Base-by-base conservation (phyloP, 2,797 vertebrate species). In the Urosaurus nigricauda region DNA sequence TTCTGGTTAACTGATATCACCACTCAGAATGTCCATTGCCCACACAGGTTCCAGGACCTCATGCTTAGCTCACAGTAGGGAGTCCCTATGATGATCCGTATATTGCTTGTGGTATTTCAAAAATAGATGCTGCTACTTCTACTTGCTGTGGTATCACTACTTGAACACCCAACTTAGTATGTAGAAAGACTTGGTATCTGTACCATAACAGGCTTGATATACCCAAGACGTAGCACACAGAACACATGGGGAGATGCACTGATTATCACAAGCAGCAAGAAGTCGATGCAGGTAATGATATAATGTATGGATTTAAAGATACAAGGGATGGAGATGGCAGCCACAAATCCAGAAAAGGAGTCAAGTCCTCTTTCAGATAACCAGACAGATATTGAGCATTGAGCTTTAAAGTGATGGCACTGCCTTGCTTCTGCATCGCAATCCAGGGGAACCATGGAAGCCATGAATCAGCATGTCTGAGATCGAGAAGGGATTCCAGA, bases 81-180 rank as follows among this genome's bases (percentile, higher is more conserved):
- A 47, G 77, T 60, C 16, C 26, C 58, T 63, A 7, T 24, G 37
- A 11, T 43, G 16, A 32, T 26, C n/a, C 13, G 14, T 26, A 4
- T 0, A 6, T 3, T 21, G 0, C 32, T 37, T 14, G 71, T 14
- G 56, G n/a, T 51, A 35, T 32, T 14, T 1, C 1, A 43, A n/a
- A 21, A 40, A 9, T 2, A 11, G 43, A 47, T 16, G 11, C 5
- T 29, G 4, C 32, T 8, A 14, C 11, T 16, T 51, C 35, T 63
- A 56, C 6, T 9, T 16, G 3, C 37, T 85, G 21, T 21, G 1
- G 21, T 32, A 71, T 35, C 2, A 3, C 12, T 58, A 58, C 29
- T 77, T 77, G 35, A 14, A 4, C 43, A 29, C 35, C 53, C 2
- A 60, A 17, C 26, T 77, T 85, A 3, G n/a, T 43, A 7, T 77